Percentiles rank a stretch among this genome's conserved stretches.
Evolutionary conservation across 2,888 invertebrate genomes (phyloP).

Genomic region (Polymixis lichenea): DNA sequence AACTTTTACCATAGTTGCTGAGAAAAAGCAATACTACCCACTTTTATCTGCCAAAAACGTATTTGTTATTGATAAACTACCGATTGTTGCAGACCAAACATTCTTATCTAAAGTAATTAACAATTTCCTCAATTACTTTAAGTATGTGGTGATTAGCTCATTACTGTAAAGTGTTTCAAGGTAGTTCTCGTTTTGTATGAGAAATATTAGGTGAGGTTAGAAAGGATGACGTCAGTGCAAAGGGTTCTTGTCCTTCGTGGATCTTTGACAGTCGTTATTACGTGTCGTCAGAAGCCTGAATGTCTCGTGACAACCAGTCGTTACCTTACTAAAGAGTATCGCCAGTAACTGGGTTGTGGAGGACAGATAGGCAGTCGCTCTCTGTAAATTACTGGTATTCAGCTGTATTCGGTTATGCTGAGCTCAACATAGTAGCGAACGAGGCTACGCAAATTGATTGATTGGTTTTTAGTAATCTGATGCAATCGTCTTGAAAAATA

Average conservation of each 20-base stretch:
- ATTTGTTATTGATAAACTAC: conserved; percentile 29
- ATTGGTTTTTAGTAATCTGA: no score
- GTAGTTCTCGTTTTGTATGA: conserved; percentile 1
- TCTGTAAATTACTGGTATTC: no score
- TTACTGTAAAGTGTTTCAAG: conserved; percentile 32
- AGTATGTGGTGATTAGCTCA: conserved; percentile 33
- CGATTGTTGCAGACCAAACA: conserved; percentile 19
- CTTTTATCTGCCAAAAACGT: conserved; percentile 28
- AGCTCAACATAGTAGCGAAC: no score
- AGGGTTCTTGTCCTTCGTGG: background rate
- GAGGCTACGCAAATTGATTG: no score
- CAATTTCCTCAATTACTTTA: conserved; percentile 50
- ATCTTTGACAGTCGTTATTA: no score
- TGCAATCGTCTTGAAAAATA: background rate
- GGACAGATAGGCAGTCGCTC: no score
- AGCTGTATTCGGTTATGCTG: no score
- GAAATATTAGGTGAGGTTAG: background rate
- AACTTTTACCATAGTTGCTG: background rate
- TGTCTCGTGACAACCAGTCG: no score
- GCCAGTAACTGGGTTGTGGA: no score
- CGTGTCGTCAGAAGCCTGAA: no score
- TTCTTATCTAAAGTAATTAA: conserved; percentile 39
- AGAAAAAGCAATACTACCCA: background rate
- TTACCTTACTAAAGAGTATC: no score
- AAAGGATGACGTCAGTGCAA: background rate